Conservation (phyloP, 2,888 invertebrate genomes). For the Itoplectis maculator region DNA sequence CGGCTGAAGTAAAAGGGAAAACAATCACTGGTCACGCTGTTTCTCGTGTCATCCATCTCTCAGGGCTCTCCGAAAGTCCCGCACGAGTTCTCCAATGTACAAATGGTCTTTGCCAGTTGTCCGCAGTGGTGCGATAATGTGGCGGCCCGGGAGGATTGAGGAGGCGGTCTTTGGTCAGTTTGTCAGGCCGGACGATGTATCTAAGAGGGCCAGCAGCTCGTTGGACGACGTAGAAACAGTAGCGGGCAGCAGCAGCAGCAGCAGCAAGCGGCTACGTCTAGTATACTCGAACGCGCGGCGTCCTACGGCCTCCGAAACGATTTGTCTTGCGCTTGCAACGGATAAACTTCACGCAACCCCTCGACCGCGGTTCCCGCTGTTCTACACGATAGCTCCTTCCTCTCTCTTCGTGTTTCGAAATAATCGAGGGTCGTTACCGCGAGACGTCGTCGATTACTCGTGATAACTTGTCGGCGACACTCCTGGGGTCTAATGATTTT, state of each 20-base stretch:
- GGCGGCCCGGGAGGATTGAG: slow-evolving; percentile 77
- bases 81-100: slow-evolving; percentile 72
- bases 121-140: slow-evolving; percentile 82
- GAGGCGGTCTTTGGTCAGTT: slow-evolving; percentile 81
- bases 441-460: slow-evolving; percentile 69
- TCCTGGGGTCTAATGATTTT: slow-evolving; percentile 65
- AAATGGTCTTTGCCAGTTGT: slow-evolving; percentile 80
- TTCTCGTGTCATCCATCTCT: neutral
- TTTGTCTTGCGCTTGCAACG: slow-evolving; percentile 79
- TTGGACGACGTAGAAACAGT: slow-evolving; percentile 2
- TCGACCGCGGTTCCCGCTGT: slow-evolving; percentile 51
- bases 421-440: slow-evolving; percentile 69
- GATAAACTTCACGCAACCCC: slow-evolving; percentile 78
- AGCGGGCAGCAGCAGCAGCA: too few species aligned
- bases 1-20: slow-evolving; percentile 33
- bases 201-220: slow-evolving; percentile 69
- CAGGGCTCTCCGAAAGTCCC: neutral
- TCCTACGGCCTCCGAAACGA: slow-evolving; percentile 71
- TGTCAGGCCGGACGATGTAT: slow-evolving; percentile 80
- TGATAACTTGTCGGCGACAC: slow-evolving; percentile 57
- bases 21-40: slow-evolving; percentile 49
- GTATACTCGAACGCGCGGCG: slow-evolving; percentile 18
- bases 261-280: slow-evolving; percentile 15
- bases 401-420: slow-evolving; percentile 67
- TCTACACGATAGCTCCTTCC: slow-evolving; percentile 12